A percentile compares a stretch with the other conserved stretches of the same genome.
Conservation (phyloP, 2,888 invertebrate species). For the Bombylius major region DNA sequence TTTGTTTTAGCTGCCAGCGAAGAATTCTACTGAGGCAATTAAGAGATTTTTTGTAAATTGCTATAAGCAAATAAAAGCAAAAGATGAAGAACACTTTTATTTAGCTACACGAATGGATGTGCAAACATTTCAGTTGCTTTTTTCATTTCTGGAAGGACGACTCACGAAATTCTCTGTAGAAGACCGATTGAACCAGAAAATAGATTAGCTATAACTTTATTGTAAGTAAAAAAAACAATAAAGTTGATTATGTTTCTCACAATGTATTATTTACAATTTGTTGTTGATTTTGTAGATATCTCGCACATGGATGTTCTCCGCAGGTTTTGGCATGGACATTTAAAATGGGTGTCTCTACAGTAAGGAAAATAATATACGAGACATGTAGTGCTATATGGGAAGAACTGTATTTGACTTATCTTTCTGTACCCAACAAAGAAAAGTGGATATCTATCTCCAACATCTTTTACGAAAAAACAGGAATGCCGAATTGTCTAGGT, state of each 20-base stretch:
- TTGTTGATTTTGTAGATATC: constrained; percentile 3
- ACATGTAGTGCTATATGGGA: background rate
- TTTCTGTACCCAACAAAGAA: constrained; percentile 10
- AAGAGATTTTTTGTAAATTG: too few species aligned
- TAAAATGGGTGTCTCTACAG: background rate
- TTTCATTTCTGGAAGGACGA: background rate
- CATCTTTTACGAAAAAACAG: constrained; percentile 9
- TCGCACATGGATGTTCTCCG: too few species aligned
- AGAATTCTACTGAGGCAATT: too few species aligned
- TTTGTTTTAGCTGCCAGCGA: too few species aligned
- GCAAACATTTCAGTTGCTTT: background rate
- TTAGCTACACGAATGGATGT: too few species aligned
- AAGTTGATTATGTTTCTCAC: background rate
- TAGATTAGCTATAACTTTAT: background rate
- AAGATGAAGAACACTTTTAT: too few species aligned
- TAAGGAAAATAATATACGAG: background rate
- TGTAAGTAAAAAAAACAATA: background rate
- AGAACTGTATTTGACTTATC: constrained; percentile 2
- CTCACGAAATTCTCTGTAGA: background rate
- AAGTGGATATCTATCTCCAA: constrained; percentile 5
- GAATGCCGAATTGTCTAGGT: constrained; percentile 20
- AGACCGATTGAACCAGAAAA: background rate
- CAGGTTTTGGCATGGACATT: background rate
- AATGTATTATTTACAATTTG: too few species aligned
- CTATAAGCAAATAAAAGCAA: too few species aligned